A percentile compares a stretch with the other conserved stretches of the same genome.
phyloP scores from a whole-genome alignment of 1,140 invertebrate genomes.

The Amphibalanus amphitrite region DNA sequence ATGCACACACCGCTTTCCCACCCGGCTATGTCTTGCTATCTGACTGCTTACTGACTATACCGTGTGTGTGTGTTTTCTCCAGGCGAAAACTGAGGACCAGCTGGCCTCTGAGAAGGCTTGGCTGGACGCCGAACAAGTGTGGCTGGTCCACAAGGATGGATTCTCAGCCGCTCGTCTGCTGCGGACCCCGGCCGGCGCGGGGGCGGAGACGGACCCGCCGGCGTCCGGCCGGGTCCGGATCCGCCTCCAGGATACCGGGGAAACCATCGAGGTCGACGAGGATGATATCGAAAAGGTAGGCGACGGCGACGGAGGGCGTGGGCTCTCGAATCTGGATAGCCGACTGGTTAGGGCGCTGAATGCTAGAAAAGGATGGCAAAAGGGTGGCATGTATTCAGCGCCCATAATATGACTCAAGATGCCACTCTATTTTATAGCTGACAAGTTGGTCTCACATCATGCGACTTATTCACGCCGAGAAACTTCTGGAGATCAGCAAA shows the following conservation, averaged over 20 bases:
- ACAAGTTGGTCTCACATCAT: no score
- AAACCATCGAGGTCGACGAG: slow-evolving; percentile 68
- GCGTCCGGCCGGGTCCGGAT: slow-evolving; percentile 49
- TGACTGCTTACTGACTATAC: neutral
- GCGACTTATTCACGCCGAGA: no score
- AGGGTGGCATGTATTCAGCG: no score
- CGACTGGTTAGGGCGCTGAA: neutral
- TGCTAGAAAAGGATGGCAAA: no score
- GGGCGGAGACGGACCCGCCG: slow-evolving; percentile 21
- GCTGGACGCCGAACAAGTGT: slow-evolving; percentile 60
- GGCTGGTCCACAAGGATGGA: slow-evolving; percentile 76
- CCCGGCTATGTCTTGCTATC: no score
- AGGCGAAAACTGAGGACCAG: neutral
- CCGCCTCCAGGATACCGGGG: slow-evolving; percentile 53
- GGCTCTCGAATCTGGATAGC: neutral
- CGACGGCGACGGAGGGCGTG: neutral
- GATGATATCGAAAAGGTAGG: slow-evolving; percentile 74
- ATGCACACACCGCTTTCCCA: no score
- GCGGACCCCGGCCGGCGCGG: slow-evolving; percentile 18
- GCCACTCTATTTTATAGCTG: no score
- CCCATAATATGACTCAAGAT: no score
- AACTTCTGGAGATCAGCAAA: no score
- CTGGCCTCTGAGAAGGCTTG: slow-evolving; percentile 26
- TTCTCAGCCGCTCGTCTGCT: slow-evolving; percentile 56
- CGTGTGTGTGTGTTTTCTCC: neutral